These are phyloP conservation scores for Hiodon tergisus DNA, from an alignment of 2,113 vertebrate species.

Conservation along the genomic window DNA sequence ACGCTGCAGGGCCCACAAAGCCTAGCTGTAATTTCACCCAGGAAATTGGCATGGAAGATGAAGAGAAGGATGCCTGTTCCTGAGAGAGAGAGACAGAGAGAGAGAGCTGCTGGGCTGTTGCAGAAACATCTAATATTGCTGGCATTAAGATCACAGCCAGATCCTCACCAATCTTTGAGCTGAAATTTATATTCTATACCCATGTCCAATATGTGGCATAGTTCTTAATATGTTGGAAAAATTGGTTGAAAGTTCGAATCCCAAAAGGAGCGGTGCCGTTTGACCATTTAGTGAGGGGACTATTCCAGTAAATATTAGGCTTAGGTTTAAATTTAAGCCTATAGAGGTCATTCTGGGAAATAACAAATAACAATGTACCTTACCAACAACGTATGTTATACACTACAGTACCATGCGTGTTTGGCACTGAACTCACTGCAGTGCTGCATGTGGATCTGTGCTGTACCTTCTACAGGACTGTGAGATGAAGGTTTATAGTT, in stretches of 20 bases:
- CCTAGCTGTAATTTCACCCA: constrained; percentile 76
- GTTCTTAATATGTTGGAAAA: background rate
- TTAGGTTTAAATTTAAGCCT: too few relatives aligned
- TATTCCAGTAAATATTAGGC: too few relatives aligned
- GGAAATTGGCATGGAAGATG: constrained; percentile 88
- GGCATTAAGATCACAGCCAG: background rate
- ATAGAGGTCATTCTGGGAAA: too few relatives aligned
- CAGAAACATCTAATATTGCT: too few relatives aligned
- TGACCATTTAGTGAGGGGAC: too few relatives aligned
- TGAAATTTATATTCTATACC: too few relatives aligned
- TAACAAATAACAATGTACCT: too few relatives aligned
- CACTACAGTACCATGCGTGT: background rate
- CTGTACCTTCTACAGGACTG: constrained; percentile 74
- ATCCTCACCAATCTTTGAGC: background rate
- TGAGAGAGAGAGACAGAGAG: constrained; percentile 39
- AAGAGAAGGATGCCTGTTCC: constrained; percentile 90
- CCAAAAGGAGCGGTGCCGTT: too few relatives aligned
- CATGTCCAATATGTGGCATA: background rate
- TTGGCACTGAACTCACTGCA: background rate
- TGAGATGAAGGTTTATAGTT: constrained; percentile 75
- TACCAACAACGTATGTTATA: background rate
- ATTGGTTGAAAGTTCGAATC: too few relatives aligned
- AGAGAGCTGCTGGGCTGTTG: background rate
- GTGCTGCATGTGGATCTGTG: background rate
- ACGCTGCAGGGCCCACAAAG: constrained; percentile 91